Conservation (phyloP, 2,113 vertebrate genomes). For the Burhinus bistriatus region DNA sequence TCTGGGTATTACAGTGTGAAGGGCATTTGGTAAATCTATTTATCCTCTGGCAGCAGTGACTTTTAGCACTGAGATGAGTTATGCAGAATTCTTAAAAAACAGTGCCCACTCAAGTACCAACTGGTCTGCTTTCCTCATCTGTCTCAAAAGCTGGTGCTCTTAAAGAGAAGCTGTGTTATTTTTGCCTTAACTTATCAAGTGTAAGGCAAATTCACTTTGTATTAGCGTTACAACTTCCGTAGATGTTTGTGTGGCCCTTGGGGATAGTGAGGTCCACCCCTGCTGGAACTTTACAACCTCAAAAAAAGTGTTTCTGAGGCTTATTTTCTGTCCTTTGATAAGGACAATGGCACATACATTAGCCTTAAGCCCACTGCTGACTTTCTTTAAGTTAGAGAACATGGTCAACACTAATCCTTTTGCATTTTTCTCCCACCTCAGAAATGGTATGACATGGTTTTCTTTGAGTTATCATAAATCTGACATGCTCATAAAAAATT, state of each 20-base stretch:
- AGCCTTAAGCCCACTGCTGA: neutral
- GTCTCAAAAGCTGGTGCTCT: neutral
- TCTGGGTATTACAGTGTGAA: neutral
- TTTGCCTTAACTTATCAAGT: neutral
- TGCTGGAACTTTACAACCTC: neutral
- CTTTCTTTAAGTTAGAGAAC: neutral
- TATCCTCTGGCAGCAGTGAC: neutral
- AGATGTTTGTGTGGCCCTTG: neutral
- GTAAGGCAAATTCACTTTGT: neutral
- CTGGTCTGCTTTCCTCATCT: neutral
- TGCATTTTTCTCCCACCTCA: neutral
- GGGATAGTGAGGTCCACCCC: neutral
- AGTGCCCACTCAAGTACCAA: neutral
- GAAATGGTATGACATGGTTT: neutral
- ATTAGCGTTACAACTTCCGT: neutral
- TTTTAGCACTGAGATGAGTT: neutral
- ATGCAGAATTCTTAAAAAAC: neutral
- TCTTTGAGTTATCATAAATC: neutral
- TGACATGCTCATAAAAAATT: neutral
- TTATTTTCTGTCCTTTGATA: neutral
- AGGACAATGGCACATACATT: accelerated
- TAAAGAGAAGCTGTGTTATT: neutral
- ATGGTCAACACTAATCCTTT: neutral
- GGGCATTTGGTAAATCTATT: neutral
- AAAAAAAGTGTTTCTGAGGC: neutral